Percentiles rank a stretch among this genome's conserved stretches.
Conservation (phyloP, 2,888 invertebrate species). For the Heliconius sara region DNA sequence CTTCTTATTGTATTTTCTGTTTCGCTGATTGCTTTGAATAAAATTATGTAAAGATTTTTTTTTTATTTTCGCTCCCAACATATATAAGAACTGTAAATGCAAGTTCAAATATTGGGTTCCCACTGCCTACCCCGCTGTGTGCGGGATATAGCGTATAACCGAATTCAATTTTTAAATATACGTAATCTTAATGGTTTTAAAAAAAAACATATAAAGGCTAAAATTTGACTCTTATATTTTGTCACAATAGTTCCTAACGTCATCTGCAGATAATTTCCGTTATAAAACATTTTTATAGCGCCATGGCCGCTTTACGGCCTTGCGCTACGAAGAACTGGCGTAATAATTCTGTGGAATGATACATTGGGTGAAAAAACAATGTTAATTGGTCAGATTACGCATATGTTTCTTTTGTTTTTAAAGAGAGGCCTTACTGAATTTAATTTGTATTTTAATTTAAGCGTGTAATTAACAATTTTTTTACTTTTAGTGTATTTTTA, state of each 20-base stretch:
- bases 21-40: background rate
- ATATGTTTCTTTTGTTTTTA: background rate
- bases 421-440: background rate
- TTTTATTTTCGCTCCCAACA: background rate
- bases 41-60: background rate
- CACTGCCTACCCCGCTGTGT: too few relatives aligned
- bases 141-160: too few relatives aligned
- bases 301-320: slow-evolving; percentile 9
- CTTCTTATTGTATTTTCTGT: background rate
- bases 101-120: background rate
- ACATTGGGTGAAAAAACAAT: slow-evolving; percentile 13
- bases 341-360: slow-evolving; percentile 30
- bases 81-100: too few relatives aligned
- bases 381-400: slow-evolving; percentile 7
- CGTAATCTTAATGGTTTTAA: too few relatives aligned
- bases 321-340: slow-evolving; percentile 31
- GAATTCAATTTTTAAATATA: too few relatives aligned
- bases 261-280: slow-evolving; percentile 28
- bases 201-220: background rate
- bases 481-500: too few relatives aligned
- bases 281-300: slow-evolving; percentile 30
- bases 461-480: background rate
- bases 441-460: background rate
- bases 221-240: slow-evolving; percentile 8
- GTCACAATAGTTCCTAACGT: slow-evolving; percentile 1